Conservation (phyloP, 2,797 vertebrate genomes). For the Mycteria americana region DNA sequence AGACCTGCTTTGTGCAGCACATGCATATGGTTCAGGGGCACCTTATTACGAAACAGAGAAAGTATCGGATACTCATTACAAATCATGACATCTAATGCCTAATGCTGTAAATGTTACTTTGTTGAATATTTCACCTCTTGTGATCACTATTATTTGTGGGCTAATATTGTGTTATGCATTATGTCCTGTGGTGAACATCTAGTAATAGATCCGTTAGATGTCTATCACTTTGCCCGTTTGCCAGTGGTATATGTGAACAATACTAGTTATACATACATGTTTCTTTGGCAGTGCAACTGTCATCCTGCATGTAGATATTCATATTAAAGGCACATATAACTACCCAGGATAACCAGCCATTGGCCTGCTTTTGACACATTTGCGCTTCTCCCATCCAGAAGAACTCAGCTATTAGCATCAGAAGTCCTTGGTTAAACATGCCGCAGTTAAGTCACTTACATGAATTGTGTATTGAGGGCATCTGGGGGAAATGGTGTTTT, state of each 20-base stretch:
- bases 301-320: conserved; percentile 5
- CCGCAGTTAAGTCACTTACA: not conserved
- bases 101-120: not conserved
- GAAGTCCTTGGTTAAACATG: not conserved
- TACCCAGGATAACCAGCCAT: not conserved
- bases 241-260: not conserved
- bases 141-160: conserved; percentile 2
- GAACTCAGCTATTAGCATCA: not conserved
- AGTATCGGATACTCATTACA: not conserved
- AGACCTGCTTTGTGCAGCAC: not conserved
- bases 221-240: not conserved
- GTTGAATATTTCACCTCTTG: not conserved
- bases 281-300: not conserved
- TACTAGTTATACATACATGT: not conserved
- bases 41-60: not conserved
- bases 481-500: not conserved
- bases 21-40: not conserved
- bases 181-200: not conserved
- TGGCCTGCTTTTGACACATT: not conserved
- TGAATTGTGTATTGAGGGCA: not conserved
- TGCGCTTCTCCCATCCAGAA: not conserved
- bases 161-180: not conserved
- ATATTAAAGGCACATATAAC: not conserved
- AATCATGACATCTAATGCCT: not conserved
- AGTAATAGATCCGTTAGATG: not conserved